Evolutionary conservation across 2,888 invertebrate species (phyloP).

Genomic region (Papilio elwesi): DNA sequence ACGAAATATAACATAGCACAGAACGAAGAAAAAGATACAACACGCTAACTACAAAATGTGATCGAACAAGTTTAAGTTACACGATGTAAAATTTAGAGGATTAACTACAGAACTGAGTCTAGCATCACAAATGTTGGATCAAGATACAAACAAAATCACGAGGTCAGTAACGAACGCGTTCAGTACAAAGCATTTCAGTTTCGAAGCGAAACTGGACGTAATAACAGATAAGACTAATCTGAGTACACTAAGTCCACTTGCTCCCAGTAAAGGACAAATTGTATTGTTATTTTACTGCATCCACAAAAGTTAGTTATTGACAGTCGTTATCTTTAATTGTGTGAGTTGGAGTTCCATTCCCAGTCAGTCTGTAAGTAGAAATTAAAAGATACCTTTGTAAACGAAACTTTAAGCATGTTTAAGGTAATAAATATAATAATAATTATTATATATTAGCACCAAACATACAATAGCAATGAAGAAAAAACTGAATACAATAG

Average conservation of each 20-base stretch:
- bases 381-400: no score
- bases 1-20: no score
- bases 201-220: conserved; percentile 25
- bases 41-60: no score
- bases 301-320: conserved; percentile 2
- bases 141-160: conserved; percentile 27
- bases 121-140: conserved; percentile 21
- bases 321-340: conserved; percentile 1
- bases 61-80: no score
- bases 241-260: conserved; percentile 22
- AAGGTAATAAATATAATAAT: no score
- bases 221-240: conserved; percentile 30
- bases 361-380: no score
- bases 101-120: conserved; percentile 6
- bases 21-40: no score
- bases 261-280: conserved; percentile 20
- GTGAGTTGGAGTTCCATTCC: neutral
- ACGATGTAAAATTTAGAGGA: neutral
- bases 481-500: no score
- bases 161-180: conserved; percentile 29
- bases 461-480: no score
- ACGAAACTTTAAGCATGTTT: no score
- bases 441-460: no score
- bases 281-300: conserved; percentile 4
- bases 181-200: conserved; percentile 30